Evolutionary conservation across 2,888 invertebrate genomes (phyloP).

Genomic region (Seira ritae): DNA sequence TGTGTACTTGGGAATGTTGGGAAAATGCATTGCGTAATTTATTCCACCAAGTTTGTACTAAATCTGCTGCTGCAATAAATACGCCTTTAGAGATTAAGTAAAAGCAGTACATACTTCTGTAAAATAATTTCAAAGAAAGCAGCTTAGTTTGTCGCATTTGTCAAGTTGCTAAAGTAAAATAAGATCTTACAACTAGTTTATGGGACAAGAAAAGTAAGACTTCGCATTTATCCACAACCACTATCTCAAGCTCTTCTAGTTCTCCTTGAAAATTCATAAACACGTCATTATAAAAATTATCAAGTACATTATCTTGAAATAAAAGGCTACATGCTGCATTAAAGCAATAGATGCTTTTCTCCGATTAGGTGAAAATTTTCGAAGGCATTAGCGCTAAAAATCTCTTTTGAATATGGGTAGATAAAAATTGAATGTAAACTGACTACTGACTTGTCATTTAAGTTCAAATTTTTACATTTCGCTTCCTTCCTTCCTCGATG

Average conservation of each 20-base stretch:
- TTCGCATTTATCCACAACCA: background rate
- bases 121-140: background rate
- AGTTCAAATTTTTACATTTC: no score
- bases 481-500: no score
- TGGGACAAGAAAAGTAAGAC: background rate
- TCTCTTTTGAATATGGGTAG: no score
- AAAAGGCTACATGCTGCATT: no score
- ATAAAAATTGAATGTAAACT: no score
- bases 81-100: background rate
- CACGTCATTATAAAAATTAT: constrained; percentile 54
- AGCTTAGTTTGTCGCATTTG: background rate
- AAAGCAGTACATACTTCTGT: background rate
- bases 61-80: background rate
- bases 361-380: no score
- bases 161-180: background rate
- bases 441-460: no score
- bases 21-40: background rate
- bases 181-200: background rate
- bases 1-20: no score
- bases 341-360: no score
- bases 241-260: background rate
- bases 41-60: background rate
- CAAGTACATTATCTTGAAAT: constrained; percentile 34
- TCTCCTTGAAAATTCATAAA: constrained; percentile 36
- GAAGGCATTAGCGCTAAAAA: no score